Percentiles rank a stretch among this genome's conserved stretches.
These are phyloP conservation scores for Phasianus colchicus DNA, from an alignment of 2,113 vertebrate species.

Conservation along the genomic window DNA sequence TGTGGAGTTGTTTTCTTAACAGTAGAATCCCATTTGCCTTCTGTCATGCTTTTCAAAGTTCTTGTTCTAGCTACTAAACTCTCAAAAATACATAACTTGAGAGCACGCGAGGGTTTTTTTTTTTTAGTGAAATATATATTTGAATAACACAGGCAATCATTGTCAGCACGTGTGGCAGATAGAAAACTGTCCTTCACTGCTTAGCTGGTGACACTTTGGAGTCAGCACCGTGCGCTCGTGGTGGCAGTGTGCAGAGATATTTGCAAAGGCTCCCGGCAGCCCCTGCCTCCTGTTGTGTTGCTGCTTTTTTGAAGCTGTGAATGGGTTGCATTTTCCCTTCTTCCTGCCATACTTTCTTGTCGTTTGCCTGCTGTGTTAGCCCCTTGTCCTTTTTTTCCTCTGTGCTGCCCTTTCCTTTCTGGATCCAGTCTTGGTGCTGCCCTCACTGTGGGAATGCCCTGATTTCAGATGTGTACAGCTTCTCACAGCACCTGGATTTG, in stretches of 20 bases:
- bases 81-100: not conserved
- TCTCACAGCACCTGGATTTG: accelerated
- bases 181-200: not conserved
- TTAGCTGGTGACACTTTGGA: not conserved
- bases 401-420: not conserved
- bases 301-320: not conserved
- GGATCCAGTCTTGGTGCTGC: not conserved
- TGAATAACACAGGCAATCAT: accelerated
- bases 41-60: not conserved
- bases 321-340: too few relatives aligned
- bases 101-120: not conserved
- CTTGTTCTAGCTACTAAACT: not conserved
- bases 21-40: not conserved
- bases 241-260: not conserved
- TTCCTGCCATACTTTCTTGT: not conserved
- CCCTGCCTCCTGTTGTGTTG: not conserved
- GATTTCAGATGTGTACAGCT: not conserved
- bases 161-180: not conserved
- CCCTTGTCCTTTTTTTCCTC: not conserved
- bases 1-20: not conserved
- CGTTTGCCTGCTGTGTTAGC: not conserved
- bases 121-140: not conserved
- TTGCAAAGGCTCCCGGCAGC: not conserved
- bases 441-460: accelerated
- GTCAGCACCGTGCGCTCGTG: accelerated